Base-by-base conservation (phyloP, 1,140 invertebrate genomes). In the Hyles vespertilio region DNA sequence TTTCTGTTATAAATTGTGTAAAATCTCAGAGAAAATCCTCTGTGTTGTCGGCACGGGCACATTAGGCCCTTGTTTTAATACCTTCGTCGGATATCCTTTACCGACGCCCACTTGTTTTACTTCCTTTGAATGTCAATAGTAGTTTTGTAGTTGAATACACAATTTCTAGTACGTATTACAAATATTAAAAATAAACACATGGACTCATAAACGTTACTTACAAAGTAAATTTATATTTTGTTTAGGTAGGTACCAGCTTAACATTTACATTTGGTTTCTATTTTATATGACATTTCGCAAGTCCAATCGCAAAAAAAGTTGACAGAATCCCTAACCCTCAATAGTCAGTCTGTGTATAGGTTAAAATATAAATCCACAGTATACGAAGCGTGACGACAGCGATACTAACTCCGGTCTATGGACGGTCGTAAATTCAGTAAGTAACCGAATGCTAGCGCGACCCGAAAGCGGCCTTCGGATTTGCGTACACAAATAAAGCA, bases 381-480 rank as follows among this genome's bases (percentile, higher is more conserved):
- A 76, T 72, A 80, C 77, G 77, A 78, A 70, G 64, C 75, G 73
- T 80, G 73, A 77, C 77, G 75, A 74, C 77, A 73, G 68, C 59
- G 68, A 71, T 73, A 76, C 71, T 78, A 76, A 76, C 71, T 80
- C 69, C 58, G 58, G 65, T 46, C 67, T 70, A 67, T 69, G 70
- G 68, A 44, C 66, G 68, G 44, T 70, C 66, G 73, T 80, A 80
- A 80, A 80, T 76, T 67, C 65, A 63, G 70, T 59, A 74, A 74
- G 68, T 65, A 68, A 70, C 72, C 69, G 69, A 70, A 65, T 70
- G 70, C 69, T 22, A 22, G 22, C 22, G 22, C 64, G 59, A 63
- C 61, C 63, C 55, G 63, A 59, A 50, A 11, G 36, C 58, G 56
- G 65, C 66, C 69, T 65, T 73, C 63, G 69, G 72, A 81, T 81